phyloP scores from a whole-genome alignment of 2,113 vertebrate genomes.

The Hemibagrus wyckioides region DNA sequence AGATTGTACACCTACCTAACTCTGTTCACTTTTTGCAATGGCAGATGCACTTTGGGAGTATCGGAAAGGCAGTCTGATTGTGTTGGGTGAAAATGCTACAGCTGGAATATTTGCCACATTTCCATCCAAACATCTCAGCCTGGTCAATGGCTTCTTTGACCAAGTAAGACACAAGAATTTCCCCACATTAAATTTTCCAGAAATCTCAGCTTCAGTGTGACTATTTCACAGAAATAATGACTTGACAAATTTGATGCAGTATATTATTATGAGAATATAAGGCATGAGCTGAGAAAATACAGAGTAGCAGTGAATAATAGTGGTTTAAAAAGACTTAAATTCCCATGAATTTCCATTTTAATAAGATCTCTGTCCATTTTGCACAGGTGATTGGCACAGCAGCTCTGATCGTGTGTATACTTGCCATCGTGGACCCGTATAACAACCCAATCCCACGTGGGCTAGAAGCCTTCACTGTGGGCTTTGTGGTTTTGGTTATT shows the following conservation, averaged over 20 bases:
- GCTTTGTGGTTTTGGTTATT: conserved; percentile 83
- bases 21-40: conserved; percentile 6
- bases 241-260: background rate
- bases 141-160: conserved; percentile 85
- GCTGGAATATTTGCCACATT: conserved; percentile 88
- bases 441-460: conserved; percentile 81
- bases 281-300: background rate
- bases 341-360: background rate
- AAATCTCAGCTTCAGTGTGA: background rate
- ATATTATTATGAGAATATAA: background rate
- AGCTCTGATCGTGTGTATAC: conserved; percentile 80
- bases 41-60: conserved; percentile 81
- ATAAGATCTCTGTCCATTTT: background rate
- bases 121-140: conserved; percentile 79
- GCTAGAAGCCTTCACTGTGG: conserved; percentile 84
- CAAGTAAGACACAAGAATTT: conserved; percentile 69
- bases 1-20: background rate
- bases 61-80: conserved; percentile 67
- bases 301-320: background rate
- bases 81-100: conserved; percentile 76
- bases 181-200: background rate
- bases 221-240: background rate
- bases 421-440: conserved; percentile 83
- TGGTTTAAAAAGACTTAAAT: background rate
- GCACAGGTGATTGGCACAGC: conserved; percentile 85